Evolutionary conservation across 35 echinoderm and acorn worm species (phyloP).

Genomic region (Lytechinus variegatus): DNA sequence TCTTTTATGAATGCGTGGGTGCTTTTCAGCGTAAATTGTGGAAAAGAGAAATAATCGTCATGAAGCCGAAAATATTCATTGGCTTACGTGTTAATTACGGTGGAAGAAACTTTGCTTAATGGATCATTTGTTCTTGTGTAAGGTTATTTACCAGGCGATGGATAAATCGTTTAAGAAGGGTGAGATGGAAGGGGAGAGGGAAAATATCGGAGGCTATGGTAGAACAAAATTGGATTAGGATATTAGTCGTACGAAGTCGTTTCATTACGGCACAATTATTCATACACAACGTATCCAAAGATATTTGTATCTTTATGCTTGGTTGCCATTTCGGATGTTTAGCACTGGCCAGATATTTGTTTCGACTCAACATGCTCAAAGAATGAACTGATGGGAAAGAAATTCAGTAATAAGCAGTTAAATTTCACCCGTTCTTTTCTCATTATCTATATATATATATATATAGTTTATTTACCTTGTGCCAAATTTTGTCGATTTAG

Average conservation of each 20-base stretch:
- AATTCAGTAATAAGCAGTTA: background rate
- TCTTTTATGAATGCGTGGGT: background rate
- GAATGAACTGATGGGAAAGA: background rate
- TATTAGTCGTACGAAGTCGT: background rate
- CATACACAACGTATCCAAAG: background rate
- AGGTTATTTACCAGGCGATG: constrained; percentile 44
- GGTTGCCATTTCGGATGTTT: background rate
- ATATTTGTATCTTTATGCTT: background rate
- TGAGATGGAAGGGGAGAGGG: constrained; percentile 6
- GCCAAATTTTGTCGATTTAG: too few species aligned
- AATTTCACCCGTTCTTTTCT: background rate
- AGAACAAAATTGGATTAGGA: constrained; percentile 2
- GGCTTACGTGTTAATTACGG: constrained; percentile 31
- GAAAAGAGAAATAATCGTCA: background rate
- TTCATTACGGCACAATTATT: constrained; percentile 34
- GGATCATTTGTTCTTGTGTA: constrained; percentile 40
- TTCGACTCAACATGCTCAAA: background rate
- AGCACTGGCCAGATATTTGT: background rate
- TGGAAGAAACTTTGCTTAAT: constrained; percentile 23
- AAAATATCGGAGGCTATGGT: background rate
- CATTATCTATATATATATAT: too few species aligned
- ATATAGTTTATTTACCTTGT: too few species aligned
- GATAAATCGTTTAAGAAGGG: constrained; percentile 33
- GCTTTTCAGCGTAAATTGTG: background rate
- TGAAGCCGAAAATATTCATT: constrained; percentile 4